phyloP scores from a whole-genome alignment of 2,888 invertebrate species.

The Brachynemurus nebulosus region DNA sequence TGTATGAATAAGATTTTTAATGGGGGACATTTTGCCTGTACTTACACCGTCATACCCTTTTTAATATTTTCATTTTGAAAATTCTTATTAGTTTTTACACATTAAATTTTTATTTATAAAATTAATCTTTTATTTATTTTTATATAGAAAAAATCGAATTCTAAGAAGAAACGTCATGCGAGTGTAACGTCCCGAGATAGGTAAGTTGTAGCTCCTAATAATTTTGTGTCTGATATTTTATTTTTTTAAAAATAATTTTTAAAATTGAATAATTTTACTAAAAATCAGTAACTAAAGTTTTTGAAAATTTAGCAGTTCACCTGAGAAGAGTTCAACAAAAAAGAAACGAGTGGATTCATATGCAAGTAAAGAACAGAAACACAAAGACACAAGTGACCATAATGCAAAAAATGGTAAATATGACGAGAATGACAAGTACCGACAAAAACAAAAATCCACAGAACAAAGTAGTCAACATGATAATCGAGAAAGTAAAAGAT shows the following conservation, averaged over 20 bases:
- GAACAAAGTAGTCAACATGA: slow-evolving; percentile 1
- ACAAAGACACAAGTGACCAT: neutral
- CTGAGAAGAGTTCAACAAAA: slow-evolving; percentile 24
- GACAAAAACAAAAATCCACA: slow-evolving; percentile 2
- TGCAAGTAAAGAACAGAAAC: slow-evolving; percentile 3
- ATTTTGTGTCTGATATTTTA: no score
- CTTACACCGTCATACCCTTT: no score
- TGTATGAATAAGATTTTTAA: no score
- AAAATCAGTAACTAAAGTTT: no score
- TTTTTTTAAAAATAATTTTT: no score
- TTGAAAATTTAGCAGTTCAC: no score
- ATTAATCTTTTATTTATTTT: slow-evolving; percentile 29
- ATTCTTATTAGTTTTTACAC: no score
- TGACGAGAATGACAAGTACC: slow-evolving; percentile 2
- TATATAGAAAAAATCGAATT: slow-evolving; percentile 39
- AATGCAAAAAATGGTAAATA: slow-evolving; percentile 5
- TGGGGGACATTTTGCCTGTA: no score
- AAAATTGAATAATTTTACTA: no score
- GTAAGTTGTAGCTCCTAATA: slow-evolving; percentile 29
- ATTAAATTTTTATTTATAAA: neutral
- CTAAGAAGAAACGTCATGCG: slow-evolving; percentile 40
- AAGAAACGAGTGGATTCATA: slow-evolving; percentile 11
- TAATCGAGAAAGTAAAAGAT: neutral
- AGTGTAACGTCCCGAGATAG: slow-evolving; percentile 41
- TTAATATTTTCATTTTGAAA: no score